phyloP scores from a whole-genome alignment of 2,797 vertebrate genomes.

The Rhynchotus rufescens region DNA sequence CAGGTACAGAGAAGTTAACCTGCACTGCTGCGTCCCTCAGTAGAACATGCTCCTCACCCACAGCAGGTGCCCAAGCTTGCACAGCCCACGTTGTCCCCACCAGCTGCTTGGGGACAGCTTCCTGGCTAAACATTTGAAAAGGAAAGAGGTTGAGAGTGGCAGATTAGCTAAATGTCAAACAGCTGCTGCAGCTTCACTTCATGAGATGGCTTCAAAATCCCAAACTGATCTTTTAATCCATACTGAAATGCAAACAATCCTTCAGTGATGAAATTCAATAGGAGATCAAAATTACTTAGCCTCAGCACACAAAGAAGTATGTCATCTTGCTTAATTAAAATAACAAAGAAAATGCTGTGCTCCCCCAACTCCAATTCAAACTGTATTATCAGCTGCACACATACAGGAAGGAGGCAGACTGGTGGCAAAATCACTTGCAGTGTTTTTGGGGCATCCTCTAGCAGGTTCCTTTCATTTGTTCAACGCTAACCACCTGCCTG shows the following conservation, averaged over 20 bases:
- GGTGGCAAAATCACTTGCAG: neutral
- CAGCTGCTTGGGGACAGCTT: neutral
- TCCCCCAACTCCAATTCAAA: neutral
- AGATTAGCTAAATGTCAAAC: neutral
- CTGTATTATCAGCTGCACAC: neutral
- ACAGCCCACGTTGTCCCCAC: too few species aligned
- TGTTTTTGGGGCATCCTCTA: neutral
- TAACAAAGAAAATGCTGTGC: neutral
- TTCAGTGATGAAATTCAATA: neutral
- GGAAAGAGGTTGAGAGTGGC: neutral
- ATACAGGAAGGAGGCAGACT: neutral
- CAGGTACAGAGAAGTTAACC: neutral
- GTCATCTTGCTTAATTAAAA: neutral
- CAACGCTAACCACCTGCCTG: neutral
- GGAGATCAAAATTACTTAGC: neutral
- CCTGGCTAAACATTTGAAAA: neutral
- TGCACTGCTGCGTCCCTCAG: neutral
- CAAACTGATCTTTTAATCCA: neutral
- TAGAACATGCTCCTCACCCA: neutral
- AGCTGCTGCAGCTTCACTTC: neutral
- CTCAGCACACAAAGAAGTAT: neutral
- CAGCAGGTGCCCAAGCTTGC: neutral
- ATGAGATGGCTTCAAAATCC: neutral
- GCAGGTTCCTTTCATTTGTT: neutral
- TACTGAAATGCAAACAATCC: neutral